Base-by-base conservation (phyloP, 2,888 invertebrate species). In the Marasmarcha lunaedactyla region DNA sequence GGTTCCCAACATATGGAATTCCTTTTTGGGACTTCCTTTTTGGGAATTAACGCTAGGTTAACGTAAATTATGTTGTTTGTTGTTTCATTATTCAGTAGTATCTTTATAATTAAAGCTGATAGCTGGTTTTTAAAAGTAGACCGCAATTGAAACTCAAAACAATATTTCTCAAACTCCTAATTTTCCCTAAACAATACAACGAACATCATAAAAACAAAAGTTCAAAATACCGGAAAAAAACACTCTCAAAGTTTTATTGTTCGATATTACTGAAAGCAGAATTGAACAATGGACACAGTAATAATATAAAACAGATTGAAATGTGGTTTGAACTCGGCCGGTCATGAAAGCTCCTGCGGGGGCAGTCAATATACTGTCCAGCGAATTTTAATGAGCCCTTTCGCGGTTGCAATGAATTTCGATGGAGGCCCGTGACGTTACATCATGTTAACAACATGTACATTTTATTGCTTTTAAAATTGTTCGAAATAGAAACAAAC, bases 341-440 rank as follows among this genome's bases (percentile, higher is more conserved):
- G 56, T 56, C 57, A 67, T 66, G 68, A 71, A 68, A 64, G 69
- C 66, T 66, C 74, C 69, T 64, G 58, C 46, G 67, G 64, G 39
- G 25, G 11, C 11, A 14, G 71, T 52, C 50, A 46, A 50, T 69
- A 73, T 73, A 77, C 76, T 77, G 70, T 76, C 65, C 62, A 56
- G 54, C 68, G 76, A 69, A 78, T 81, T 78, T 76, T 76, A 81
- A 81, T 79, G 74, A 78, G 71, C 64, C 63, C 54, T 55, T 54
- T 59, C 52, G 57, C 53, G 52, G 55, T 52, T 46, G 54, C 51
- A 57, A 63, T 76, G 77, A 78, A 79, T 78, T 70, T 69, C 67
- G 69, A 79, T 74, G 69, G 63, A 67, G 55, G 20, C 20, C 20
- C 20, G 7, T 20, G 20, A 20, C 20, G 4, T 20, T 5, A 52